Evolutionary conservation across 1,140 invertebrate species (phyloP).

Genomic region (Solenopsis fugax): DNA sequence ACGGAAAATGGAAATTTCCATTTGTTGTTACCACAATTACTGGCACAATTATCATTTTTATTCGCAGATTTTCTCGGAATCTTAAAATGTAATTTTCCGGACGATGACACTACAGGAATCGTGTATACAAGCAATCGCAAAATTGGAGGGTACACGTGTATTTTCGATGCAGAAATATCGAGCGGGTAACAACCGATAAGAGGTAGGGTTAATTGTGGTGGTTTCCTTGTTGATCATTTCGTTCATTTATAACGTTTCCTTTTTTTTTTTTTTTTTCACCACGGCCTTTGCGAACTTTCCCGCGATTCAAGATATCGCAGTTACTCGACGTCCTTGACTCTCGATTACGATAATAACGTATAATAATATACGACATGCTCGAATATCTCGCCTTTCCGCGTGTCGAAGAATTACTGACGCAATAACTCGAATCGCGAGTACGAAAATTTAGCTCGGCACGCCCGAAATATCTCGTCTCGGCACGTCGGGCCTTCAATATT

Average conservation of each 20-base stretch:
- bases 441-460: constrained; percentile 28
- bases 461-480: constrained; percentile 35
- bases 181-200: neutral
- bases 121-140: neutral
- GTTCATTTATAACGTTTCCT: neutral
- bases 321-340: neutral
- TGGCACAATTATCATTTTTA: constrained; percentile 10
- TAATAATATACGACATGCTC: neutral
- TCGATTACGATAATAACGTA: neutral
- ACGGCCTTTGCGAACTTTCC: neutral
- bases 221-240: neutral
- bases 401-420: constrained; percentile 15
- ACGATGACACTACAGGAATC: neutral
- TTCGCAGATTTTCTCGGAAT: neutral
- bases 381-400: neutral
- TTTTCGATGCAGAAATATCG: neutral
- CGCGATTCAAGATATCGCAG: neutral
- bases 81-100: neutral
- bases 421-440: neutral
- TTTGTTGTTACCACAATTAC: neutral
- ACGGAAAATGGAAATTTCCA: constrained; percentile 10
- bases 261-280: neutral
- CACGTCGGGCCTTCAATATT: constrained; percentile 67
- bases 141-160: neutral
- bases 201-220: neutral